Evolutionary conservation across 2,797 vertebrate genomes (phyloP), one percentile per base, ranked within the genome.

Genomic region (Rhadinocentrus ornatus): DNA sequence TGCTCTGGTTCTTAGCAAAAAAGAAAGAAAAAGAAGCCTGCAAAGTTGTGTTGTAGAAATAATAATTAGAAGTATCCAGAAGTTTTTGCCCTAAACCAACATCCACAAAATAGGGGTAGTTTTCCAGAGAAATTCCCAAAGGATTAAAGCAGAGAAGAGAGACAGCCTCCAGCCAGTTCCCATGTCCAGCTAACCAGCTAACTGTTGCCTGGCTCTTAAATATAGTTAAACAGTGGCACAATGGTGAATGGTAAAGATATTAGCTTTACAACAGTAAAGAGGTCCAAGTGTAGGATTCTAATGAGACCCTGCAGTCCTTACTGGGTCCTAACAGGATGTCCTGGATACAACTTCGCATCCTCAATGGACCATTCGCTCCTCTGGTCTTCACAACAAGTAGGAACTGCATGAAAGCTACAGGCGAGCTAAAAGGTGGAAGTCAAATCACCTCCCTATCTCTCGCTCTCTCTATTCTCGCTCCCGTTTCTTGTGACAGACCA

Each of bases 101-200:
- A 20, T 6, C 46, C 58, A 67, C 44, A 54, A 50, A 46, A 59
- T 9, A 20, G 34, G 3, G 73, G 71, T 27, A 55, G n/a, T 80
- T 85, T 83, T 84, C 74, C 77, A 87, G 54, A 81, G 68, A 73
- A 55, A 26, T 20, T 87, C 80, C 80, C 85, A 71, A 73, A 75
- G 74, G 68, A 77, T 52, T 29, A 41, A 48, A 10, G n/a, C 48
- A 24, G 61, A 44, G 75, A 74, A 37, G 70, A 53, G 82, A 78
- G 63, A 77, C 56, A 54, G 77, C 85, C 82, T 85, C 22, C 60
- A 76, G 81, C 80, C 58, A 74, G 60, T 89, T 89, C 86, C 81
- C 84, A 89, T 79, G 82, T 84, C 81, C 57, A 20, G 70, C 65
- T 72, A 69, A 79, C 82, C 68, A 80, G 64, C 66, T 69, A 60